Base-by-base conservation (phyloP, 2,888 invertebrate species). In the Habroteleia sp. region DNA sequence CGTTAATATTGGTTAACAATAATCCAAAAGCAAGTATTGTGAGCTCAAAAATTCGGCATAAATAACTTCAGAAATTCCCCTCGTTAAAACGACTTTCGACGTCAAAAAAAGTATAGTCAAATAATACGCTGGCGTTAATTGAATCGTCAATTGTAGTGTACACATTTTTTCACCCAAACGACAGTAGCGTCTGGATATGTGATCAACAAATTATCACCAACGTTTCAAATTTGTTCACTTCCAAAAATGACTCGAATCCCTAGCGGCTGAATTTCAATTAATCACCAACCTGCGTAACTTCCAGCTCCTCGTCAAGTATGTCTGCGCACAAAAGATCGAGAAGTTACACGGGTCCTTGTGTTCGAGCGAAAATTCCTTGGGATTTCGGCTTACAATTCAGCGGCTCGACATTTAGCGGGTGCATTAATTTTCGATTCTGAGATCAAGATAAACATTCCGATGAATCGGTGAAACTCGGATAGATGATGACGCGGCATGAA, bases 381-480 rank as follows among this genome's bases (percentile, higher is more conserved):
- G 44, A 60, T 60, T 60, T 44, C 10, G 25, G 10, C 13, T 2
- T 8, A 42, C 17, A 54, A 54, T 54, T 23, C 35, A 54, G 8
- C 14, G 14, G 13, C 37, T 11, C 39, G 17, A 39, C 16, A 54
- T 41, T 56, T 17, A 23, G 2, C 13, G 58, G 42, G 58, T 60
- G 58, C 58, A 44, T 60, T 44, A 60, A 42, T 60, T 60, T 60
- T 31, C 44, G 42, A 60, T 44, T 44, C 58, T 11, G 10, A 13
- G 35, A 3, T 23, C 79, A 33, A 17, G 42, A 20, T 23, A 42
- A 29, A 35, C 17, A 60, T 50, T 25, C 11, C 33, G 35, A 50
- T 50, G 60, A 69, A 69, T 52, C 52, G 50, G 41, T 44, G 65
- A 63, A 63, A 63, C 33, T n/a, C 33, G 42, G 31, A 35, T 41